Conservation (phyloP, 2,797 vertebrate species). For the Bovichtus variegatus region DNA sequence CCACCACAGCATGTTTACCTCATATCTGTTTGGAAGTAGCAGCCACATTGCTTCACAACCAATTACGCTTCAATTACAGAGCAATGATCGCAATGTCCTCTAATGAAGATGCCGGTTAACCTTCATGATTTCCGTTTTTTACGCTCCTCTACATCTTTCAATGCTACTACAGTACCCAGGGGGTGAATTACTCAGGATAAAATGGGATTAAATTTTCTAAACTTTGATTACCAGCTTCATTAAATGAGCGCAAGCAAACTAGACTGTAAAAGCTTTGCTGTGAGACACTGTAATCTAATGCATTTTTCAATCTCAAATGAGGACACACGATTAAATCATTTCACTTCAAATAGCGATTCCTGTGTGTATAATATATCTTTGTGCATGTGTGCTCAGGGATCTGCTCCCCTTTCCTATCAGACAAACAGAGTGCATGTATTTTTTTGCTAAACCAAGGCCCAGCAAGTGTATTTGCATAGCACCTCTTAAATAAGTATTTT, state of each 20-base stretch:
- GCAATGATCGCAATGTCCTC: slow-evolving; percentile 78
- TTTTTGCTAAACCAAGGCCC: slow-evolving; percentile 20
- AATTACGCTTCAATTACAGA: slow-evolving; percentile 83
- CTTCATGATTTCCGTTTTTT: slow-evolving; percentile 76
- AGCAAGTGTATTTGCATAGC: slow-evolving; percentile 41
- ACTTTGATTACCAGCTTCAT: slow-evolving; percentile 78
- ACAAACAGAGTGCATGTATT: slow-evolving; percentile 47
- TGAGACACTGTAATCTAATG: slow-evolving; percentile 60
- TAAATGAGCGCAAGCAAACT: slow-evolving; percentile 67
- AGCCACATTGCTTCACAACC: slow-evolving; percentile 80
- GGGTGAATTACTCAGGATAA: slow-evolving; percentile 70
- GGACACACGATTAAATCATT: slow-evolving; percentile 67
- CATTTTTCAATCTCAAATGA: slow-evolving; percentile 66
- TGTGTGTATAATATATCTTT: slow-evolving; percentile 43
- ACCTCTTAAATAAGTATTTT: slow-evolving; percentile 42
- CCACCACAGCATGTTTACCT: slow-evolving; percentile 79
- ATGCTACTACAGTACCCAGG: slow-evolving; percentile 59
- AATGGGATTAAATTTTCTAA: slow-evolving; percentile 74
- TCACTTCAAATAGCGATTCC: slow-evolving; percentile 63
- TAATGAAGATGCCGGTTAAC: slow-evolving; percentile 75
- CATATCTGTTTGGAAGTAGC: slow-evolving; percentile 75
- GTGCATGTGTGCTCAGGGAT: slow-evolving; percentile 35
- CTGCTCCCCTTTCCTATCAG: slow-evolving; percentile 50
- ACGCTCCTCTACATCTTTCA: slow-evolving; percentile 64
- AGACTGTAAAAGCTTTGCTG: slow-evolving; percentile 56